Conservation (phyloP, 2,113 vertebrate species). For the Xenus cinereus region DNA sequence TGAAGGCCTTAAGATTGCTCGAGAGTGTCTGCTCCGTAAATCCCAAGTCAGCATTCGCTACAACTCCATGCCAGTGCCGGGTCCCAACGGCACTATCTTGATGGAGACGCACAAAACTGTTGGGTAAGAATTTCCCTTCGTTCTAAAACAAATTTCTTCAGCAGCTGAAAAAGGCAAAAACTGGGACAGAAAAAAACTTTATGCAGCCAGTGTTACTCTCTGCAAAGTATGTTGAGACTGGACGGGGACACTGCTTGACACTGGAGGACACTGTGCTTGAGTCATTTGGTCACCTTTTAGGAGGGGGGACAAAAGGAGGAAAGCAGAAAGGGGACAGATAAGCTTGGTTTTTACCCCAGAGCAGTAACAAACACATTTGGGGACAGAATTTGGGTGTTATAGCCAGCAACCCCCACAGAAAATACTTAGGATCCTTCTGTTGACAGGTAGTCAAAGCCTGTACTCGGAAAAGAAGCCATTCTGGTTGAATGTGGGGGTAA, state of each 20-base stretch:
- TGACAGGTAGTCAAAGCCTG: background rate
- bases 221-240: background rate
- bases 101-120: slow-evolving; percentile 99
- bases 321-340: background rate
- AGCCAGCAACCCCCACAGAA: background rate
- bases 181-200: background rate
- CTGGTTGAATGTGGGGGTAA: background rate
- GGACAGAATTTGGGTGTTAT: background rate
- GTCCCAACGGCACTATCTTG: slow-evolving; percentile 89
- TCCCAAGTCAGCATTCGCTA: slow-evolving; percentile 98
- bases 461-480: background rate
- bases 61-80: slow-evolving; percentile 97
- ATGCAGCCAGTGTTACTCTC: background rate
- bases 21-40: slow-evolving; percentile 89
- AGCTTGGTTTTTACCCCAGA: background rate
- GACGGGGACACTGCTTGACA: background rate
- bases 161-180: background rate
- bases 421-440: background rate
- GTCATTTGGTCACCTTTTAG: background rate
- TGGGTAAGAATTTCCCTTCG: slow-evolving; percentile 77
- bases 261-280: background rate
- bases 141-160: background rate
- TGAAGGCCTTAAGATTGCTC: slow-evolving; percentile 94
- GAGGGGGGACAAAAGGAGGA: background rate
- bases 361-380: background rate